Evolutionary conservation across 1,140 invertebrate species (phyloP), one percentile per base, ranked within the genome.

Genomic region (Heliothis virescens): DNA sequence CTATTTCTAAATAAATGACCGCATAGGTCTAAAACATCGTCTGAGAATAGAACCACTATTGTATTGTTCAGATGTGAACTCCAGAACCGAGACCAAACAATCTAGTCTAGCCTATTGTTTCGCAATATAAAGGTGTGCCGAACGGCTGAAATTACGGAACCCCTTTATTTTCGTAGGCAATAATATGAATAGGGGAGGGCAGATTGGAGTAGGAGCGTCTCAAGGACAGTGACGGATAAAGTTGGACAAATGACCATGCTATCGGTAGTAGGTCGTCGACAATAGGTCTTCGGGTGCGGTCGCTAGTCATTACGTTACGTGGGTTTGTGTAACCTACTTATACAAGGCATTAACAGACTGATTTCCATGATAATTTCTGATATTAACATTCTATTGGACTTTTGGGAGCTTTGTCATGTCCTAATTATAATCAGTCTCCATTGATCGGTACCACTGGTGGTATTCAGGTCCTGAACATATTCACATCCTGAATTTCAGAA

Each of bases 261-360:
- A 74, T n/a, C 11, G 52, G 65, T 80, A 80, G 69, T 85, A 74
- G 81, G 77, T 63, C 53, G 52, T 65, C 41, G 26, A 83, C 81
- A 85, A 85, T 85, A 78, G 74, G 34, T 13, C 50, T 59, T 29
- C 9, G 80, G 83, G 80, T 79, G 83, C 52, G 78, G 55, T 18
- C 41, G 26, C 29, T 79, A 16, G 11, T 5, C 21, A 18, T 12
- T 1, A 29, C 21, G 34, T 48, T 62, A 52, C n/a, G 26, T 55
- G 29, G 10, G 71, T 74, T 48, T 34, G 53, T 59, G 15, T 74
- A 59, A 47, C 55, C 57, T 75, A 62, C 72, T 48, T 60, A 48
- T 18, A 57, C 41, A 72, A 55, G 29, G 69, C 53, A 47, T 16
- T 72, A 55, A 10, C 52, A n/a, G 15, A 15, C 18, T 71, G 53